phyloP scores from a whole-genome alignment of 1,140 invertebrate genomes.

The Bombus turneri region DNA sequence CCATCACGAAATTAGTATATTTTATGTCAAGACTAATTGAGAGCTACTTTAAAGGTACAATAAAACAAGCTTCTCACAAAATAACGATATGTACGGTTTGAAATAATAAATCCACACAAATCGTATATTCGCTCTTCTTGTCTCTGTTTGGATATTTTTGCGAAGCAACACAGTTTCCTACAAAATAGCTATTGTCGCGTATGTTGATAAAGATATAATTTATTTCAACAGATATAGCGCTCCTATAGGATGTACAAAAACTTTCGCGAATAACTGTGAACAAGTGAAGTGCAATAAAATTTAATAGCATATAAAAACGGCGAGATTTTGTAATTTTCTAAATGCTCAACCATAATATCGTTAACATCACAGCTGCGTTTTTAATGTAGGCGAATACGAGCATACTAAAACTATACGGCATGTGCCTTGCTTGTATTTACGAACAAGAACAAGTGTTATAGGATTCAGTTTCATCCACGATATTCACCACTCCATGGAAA shows the following conservation, averaged over 20 bases:
- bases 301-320: too few relatives aligned
- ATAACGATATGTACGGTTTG: not conserved
- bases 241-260: not conserved
- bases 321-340: slow-evolving; percentile 11
- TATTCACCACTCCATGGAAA: not conserved
- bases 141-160: too few relatives aligned
- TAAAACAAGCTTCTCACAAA: too few relatives aligned
- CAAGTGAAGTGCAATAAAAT: not conserved
- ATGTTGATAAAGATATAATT: too few relatives aligned
- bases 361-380: not conserved
- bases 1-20: too few relatives aligned
- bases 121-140: not conserved
- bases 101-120: not conserved
- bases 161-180: not conserved
- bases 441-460: not conserved
- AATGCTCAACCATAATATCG: not conserved
- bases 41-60: too few relatives aligned
- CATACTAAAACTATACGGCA: not conserved
- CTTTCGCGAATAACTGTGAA: too few relatives aligned
- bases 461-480: not conserved
- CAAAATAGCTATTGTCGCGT: too few relatives aligned
- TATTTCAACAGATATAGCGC: too few relatives aligned
- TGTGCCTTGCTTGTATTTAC: not conserved
- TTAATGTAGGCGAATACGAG: not conserved
- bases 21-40: too few relatives aligned